phyloP scores from a whole-genome alignment of 2,113 vertebrate genomes.

The Patagioenas fasciata region DNA sequence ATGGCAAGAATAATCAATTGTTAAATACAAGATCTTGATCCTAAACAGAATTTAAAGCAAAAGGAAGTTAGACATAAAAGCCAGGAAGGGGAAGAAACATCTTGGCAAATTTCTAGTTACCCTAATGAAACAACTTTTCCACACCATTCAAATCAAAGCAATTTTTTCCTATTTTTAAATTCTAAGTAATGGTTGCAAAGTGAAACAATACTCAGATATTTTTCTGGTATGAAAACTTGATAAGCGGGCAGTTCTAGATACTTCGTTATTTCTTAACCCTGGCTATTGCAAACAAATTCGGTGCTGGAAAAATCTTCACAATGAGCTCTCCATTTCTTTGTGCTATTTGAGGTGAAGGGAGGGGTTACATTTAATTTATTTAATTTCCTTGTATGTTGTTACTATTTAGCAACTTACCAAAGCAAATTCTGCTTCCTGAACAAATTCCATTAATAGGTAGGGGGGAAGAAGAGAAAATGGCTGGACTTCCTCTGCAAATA shows the following conservation, averaged over 20 bases:
- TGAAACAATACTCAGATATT: background rate
- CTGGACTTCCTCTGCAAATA: background rate
- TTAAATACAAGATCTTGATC: background rate
- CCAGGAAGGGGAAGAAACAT: background rate
- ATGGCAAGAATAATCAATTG: background rate
- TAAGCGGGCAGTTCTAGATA: background rate
- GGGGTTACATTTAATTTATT: background rate
- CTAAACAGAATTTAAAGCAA: background rate
- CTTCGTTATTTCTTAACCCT: background rate
- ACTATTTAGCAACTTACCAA: background rate
- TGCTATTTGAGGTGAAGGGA: background rate
- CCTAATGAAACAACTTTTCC: background rate
- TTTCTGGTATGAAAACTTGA: background rate
- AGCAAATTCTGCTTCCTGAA: background rate
- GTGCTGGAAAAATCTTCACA: background rate
- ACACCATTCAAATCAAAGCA: background rate
- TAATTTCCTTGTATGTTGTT: background rate
- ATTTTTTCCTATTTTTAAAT: background rate
- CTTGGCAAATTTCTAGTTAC: background rate
- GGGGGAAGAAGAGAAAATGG: background rate
- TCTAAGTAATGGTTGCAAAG: background rate
- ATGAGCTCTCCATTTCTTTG: background rate
- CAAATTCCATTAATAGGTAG: background rate
- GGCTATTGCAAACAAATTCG: background rate
- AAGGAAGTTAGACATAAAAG: background rate